Conservation (phyloP, 2,113 vertebrate species). For the Centrocercus urophasianus region DNA sequence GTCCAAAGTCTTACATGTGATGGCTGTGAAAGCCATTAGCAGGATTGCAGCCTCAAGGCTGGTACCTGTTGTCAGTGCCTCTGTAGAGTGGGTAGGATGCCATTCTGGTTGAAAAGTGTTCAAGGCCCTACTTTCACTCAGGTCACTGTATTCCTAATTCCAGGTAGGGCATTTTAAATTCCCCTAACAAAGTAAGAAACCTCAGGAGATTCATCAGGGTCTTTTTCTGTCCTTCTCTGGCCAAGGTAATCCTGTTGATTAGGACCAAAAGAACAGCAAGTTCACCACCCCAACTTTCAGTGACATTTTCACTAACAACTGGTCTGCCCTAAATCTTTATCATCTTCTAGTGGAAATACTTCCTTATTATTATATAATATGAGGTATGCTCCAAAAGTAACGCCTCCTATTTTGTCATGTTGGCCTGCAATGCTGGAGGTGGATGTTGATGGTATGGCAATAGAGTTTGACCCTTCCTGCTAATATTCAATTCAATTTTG, state of each 20-base stretch:
- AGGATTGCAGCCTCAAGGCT: not conserved
- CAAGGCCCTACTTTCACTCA: not conserved
- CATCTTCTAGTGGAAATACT: not conserved
- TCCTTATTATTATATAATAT: not conserved
- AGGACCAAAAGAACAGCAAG: not conserved
- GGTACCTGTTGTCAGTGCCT: slow-evolving; percentile 2
- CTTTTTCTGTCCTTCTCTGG: not conserved
- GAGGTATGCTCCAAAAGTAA: too few species aligned
- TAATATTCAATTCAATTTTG: too few species aligned
- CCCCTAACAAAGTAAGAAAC: not conserved
- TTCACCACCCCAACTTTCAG: not conserved
- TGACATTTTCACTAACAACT: not conserved
- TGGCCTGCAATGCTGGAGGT: too few species aligned
- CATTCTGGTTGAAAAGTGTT: not conserved
- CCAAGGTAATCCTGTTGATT: not conserved
- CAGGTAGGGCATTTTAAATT: not conserved
- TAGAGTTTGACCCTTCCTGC: too few species aligned
- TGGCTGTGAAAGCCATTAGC: slow-evolving; percentile 36
- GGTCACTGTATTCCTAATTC: not conserved
- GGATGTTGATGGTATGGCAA: too few species aligned
- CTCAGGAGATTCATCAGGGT: not conserved
- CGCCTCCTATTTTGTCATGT: too few species aligned
- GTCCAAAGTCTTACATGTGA: slow-evolving; percentile 12
- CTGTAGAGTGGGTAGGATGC: not conserved
- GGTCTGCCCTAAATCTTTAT: not conserved